Percentiles rank a stretch among this genome's conserved stretches.
Conservation (phyloP, 2,113 vertebrate genomes). For the Cricetomys ansorgei region DNA sequence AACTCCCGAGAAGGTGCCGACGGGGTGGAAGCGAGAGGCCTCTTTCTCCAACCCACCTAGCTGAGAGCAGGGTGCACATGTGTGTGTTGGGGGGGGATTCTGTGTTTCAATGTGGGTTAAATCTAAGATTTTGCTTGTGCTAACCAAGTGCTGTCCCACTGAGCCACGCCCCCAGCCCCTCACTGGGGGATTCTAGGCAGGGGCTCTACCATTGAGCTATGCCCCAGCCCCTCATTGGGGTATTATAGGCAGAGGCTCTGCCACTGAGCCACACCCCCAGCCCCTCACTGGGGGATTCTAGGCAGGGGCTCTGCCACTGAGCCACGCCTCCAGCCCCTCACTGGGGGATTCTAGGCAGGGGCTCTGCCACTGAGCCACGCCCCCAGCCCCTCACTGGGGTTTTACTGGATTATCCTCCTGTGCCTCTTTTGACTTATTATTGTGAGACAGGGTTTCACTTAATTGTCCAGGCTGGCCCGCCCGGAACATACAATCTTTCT, state of each 20-base stretch:
- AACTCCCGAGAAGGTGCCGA: constrained; percentile 32
- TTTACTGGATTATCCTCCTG: neutral
- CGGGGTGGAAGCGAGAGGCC: neutral
- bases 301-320: neutral
- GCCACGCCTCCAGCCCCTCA: neutral
- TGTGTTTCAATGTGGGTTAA: neutral
- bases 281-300: neutral
- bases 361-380: neutral
- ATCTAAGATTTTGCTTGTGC: neutral
- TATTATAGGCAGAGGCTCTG: neutral
- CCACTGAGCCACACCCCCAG: neutral
- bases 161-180: neutral
- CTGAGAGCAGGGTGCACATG: neutral
- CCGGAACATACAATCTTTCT: neutral
- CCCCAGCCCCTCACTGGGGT: neutral
- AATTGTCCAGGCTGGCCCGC: neutral
- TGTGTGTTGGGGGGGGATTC: too few species aligned
- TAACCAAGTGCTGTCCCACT: neutral
- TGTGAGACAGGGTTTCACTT: neutral
- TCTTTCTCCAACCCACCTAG: neutral
- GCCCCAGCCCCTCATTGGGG: neutral
- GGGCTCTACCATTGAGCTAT: neutral
- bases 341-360: neutral
- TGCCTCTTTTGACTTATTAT: neutral
- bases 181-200: too few species aligned